Evolutionary conservation across 2,113 vertebrate species (phyloP).

Genomic region (Taurulus bubalis): DNA sequence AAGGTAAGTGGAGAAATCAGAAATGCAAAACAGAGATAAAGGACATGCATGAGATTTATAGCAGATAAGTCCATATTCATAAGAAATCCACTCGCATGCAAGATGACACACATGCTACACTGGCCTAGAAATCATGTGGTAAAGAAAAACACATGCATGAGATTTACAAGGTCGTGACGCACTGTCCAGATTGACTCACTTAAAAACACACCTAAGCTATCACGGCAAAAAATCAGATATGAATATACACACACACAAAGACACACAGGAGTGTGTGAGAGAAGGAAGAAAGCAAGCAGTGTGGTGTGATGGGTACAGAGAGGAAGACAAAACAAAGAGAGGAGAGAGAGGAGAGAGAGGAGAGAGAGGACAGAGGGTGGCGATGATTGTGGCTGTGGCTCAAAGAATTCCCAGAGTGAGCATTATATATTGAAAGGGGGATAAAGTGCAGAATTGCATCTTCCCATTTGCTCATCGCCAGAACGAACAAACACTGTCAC

Average conservation of each 20-base stretch:
- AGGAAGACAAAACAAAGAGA: slow-evolving; percentile 51
- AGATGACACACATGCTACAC: neutral
- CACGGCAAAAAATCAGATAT: slow-evolving; percentile 33
- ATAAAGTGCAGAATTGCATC: slow-evolving; percentile 69
- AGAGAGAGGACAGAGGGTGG: slow-evolving; percentile 39
- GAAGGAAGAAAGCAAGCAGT: slow-evolving; percentile 34
- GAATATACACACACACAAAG: slow-evolving; percentile 20
- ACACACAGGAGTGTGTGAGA: slow-evolving; percentile 23
- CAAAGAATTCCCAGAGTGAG: slow-evolving; percentile 71
- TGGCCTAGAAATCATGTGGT: slow-evolving; percentile 4
- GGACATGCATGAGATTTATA: slow-evolving; percentile 15
- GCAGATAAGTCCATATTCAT: slow-evolving; percentile 10
- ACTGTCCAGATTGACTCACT: slow-evolving; percentile 20
- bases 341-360: slow-evolving; percentile 27
- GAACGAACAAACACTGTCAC: slow-evolving; percentile 63
- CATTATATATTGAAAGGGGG: slow-evolving; percentile 71
- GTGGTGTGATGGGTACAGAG: slow-evolving; percentile 41
- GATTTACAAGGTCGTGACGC: slow-evolving; percentile 44
- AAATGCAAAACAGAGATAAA: slow-evolving; percentile 18
- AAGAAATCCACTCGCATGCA: slow-evolving; percentile 8
- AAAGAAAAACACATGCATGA: slow-evolving; percentile 49
- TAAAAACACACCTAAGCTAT: slow-evolving; percentile 2
- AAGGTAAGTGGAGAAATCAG: slow-evolving; percentile 4
- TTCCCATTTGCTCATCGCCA: slow-evolving; percentile 38
- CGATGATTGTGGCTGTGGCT: slow-evolving; percentile 57